A percentile compares a stretch with the other conserved stretches of the same genome.
Evolutionary conservation across 1,140 invertebrate genomes (phyloP).

Genomic region (Metopolophium dirhodum): DNA sequence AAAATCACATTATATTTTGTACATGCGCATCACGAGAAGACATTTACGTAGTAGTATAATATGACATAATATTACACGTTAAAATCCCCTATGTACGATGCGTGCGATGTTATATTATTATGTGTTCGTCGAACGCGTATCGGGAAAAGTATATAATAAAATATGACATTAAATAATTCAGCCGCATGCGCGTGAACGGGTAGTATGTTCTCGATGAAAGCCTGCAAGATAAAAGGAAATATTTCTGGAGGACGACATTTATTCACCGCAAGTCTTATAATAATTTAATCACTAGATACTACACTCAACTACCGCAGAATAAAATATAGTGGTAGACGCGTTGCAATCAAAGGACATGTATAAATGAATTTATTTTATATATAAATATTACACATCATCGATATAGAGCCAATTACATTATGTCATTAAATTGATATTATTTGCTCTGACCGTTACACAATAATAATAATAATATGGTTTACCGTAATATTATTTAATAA

Average conservation of each 20-base stretch:
- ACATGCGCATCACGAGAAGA: background rate
- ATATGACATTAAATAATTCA: background rate
- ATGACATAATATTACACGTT: background rate
- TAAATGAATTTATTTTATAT: too few relatives aligned
- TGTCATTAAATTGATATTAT: background rate
- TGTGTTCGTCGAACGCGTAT: background rate
- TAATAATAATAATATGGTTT: background rate
- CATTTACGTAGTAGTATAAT: background rate
- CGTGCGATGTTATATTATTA: background rate
- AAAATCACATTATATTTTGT: background rate
- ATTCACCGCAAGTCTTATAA: background rate
- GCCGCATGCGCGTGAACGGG: background rate
- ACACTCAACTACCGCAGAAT: background rate
- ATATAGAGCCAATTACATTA: background rate
- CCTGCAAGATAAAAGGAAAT: background rate
- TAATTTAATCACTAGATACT: background rate
- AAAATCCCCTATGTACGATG: background rate
- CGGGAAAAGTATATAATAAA: background rate
- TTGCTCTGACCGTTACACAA: background rate
- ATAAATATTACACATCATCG: background rate
- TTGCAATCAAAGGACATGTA: background rate
- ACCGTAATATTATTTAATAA: conserved; percentile 16
- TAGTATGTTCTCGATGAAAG: background rate
- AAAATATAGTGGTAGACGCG: background rate
- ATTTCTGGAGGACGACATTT: background rate